phyloP scores from a whole-genome alignment of 1,140 invertebrate genomes.

The Orchestia grillus region DNA sequence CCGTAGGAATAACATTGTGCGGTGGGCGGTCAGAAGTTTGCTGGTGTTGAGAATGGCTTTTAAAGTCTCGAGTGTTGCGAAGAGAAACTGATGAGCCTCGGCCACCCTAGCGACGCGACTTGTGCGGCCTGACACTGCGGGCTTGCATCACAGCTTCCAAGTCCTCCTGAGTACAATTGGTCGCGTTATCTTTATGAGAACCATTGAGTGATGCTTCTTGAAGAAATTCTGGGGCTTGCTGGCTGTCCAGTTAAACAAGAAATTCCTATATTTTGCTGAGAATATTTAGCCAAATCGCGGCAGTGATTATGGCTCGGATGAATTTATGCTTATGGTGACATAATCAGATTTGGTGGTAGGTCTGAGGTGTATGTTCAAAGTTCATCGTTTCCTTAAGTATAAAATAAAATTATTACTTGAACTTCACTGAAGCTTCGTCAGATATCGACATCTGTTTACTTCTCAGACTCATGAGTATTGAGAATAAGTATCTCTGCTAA shows the following conservation, averaged over 20 bases:
- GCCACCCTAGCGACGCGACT: slow-evolving; percentile 32
- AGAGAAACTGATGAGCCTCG: slow-evolving; percentile 38
- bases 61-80: slow-evolving; percentile 52
- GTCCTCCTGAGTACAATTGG: not conserved
- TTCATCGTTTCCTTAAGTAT: too few species aligned
- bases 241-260: not conserved
- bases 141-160: not conserved
- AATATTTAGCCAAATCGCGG: not conserved
- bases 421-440: not conserved
- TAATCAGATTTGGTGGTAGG: not conserved
- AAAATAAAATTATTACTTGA: not conserved
- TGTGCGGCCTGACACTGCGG: not conserved
- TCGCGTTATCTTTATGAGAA: not conserved
- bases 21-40: slow-evolving; percentile 20
- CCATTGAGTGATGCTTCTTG: not conserved
- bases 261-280: not conserved
- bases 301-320: not conserved
- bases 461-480: not conserved
- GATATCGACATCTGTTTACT: not conserved
- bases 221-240: not conserved
- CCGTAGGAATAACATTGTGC: slow-evolving; percentile 40
- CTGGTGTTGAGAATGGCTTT: slow-evolving; percentile 50
- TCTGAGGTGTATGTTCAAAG: not conserved
- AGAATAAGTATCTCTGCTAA: not conserved
- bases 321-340: not conserved